Evolutionary conservation across 2,888 invertebrate species (phyloP), one percentile per base, ranked within the genome.

Genomic region (Conus canariensis): DNA sequence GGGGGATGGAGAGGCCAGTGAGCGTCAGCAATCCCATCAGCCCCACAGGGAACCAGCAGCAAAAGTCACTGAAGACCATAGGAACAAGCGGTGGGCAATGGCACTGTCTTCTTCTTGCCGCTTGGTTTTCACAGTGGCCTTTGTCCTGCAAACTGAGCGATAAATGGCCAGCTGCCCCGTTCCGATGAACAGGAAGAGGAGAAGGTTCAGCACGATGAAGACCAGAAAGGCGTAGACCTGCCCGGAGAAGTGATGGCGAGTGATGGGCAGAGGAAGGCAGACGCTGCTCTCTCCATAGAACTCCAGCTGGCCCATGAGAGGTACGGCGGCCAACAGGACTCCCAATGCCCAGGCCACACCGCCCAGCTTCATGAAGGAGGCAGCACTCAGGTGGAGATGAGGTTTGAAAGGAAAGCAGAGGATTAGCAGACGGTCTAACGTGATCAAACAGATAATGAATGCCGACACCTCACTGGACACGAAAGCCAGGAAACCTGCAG

Each of bases 401-500:
- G 60, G 3, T 25, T 85, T 85, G 60, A 85, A 60, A 14, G 97
- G 97, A 91, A 97, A 96, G n/a, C 97, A 97, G 74, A 97, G 97
- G 0, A 97, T 97, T 92, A 97, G 96, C 92, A 97, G 97, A 22
- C 97, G 97, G 94, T 91, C 91, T 16, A 91, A 10, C 8, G 91
- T 90, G 59, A 91, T 90, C 9, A 90, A 83, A 45, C 83, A 88
- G 58, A 91, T 88, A 56, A 90, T 64, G 25, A 90, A 56, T 9
- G 88, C 90, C 0, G 90, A 90, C n/a, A 90, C 90, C 64, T 90
- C 90, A n/a, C 87, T 90, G 64, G 90, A 90, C 12, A 90, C 60
- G 8, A 90, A 64, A 7, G 88, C 88, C 0, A 90, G 59, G 67
- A 90, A 85, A 30, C 90, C 90, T 0, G 90, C 91, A 6, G 87